These are phyloP conservation scores for Hucho hucho DNA, from an alignment of 2,113 vertebrate genomes.

Conservation along the genomic window DNA sequence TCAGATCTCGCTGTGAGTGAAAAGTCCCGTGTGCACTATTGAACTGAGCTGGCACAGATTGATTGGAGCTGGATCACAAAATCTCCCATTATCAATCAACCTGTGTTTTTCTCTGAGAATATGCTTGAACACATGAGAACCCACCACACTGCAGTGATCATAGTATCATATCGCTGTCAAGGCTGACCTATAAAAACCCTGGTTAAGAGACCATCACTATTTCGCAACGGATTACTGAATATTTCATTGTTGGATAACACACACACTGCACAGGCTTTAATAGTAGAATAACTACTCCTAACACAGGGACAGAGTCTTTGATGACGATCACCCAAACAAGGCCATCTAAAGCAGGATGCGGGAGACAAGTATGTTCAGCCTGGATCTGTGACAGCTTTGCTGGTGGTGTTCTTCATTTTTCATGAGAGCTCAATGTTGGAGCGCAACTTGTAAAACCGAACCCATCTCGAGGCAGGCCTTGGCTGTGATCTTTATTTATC, in stretches of 20 bases:
- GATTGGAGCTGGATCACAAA: slow-evolving; percentile 50
- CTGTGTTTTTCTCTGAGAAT: neutral
- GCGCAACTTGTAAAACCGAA: neutral
- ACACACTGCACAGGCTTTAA: slow-evolving; percentile 32
- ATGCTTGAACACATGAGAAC: neutral
- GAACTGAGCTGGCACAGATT: neutral
- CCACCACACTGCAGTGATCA: neutral
- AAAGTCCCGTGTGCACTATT: slow-evolving; percentile 29
- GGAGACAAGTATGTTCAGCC: neutral
- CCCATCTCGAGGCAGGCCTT: slow-evolving; percentile 35
- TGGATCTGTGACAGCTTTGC: slow-evolving; percentile 10
- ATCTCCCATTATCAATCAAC: slow-evolving; percentile 44
- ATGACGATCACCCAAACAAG: slow-evolving; percentile 34
- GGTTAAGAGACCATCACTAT: slow-evolving; percentile 38
- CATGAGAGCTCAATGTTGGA: neutral
- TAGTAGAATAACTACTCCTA: slow-evolving; percentile 11
- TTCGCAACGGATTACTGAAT: slow-evolving; percentile 45
- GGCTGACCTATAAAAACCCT: slow-evolving; percentile 23
- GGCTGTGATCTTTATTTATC: slow-evolving; percentile 48
- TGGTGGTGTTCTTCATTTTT: slow-evolving; percentile 9
- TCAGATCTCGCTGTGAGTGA: slow-evolving; percentile 30
- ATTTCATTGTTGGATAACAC: slow-evolving; percentile 55
- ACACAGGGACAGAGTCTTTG: slow-evolving; percentile 32
- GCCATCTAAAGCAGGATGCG: neutral
- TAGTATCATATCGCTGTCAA: slow-evolving; percentile 22